Percentiles rank a stretch among this genome's conserved stretches.
Evolutionary conservation across 2,888 invertebrate species (phyloP).

Genomic region (Gari tellinella): DNA sequence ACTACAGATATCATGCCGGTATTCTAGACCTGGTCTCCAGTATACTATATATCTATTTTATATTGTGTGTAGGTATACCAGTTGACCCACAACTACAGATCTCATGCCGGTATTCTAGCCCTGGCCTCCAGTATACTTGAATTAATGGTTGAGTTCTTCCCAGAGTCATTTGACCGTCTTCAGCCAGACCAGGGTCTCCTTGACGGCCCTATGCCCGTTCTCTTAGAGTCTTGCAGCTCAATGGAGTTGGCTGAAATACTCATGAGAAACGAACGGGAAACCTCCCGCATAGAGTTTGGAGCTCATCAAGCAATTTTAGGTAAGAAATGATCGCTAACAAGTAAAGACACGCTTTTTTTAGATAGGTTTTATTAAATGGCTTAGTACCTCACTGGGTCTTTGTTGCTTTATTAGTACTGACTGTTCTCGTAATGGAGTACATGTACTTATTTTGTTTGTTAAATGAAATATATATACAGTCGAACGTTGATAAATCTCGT

Average conservation of each 20-base stretch:
- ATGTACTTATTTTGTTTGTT: too few relatives aligned
- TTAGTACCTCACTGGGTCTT: too few relatives aligned
- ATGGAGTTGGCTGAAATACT: conserved; percentile 72
- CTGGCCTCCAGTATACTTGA: conserved; percentile 78
- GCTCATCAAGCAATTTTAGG: conserved; percentile 81
- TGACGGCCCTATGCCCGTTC: conserved; percentile 76
- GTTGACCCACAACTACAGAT: conserved; percentile 79
- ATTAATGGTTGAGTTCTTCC: conserved; percentile 77
- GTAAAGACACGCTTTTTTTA: too few relatives aligned
- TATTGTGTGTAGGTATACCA: conserved; percentile 67
- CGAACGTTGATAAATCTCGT: too few relatives aligned
- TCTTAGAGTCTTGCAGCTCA: conserved; percentile 77
- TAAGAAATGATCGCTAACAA: too few relatives aligned
- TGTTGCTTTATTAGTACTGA: too few relatives aligned
- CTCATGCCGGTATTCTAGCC: conserved; percentile 79
- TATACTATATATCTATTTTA: too few relatives aligned
- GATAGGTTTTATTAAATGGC: too few relatives aligned
- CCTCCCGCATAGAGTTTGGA: conserved; percentile 81
- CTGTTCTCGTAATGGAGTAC: too few relatives aligned
- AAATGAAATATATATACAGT: too few relatives aligned
- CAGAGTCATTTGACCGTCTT: conserved; percentile 79
- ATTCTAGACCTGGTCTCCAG: too few relatives aligned
- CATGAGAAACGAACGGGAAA: conserved; percentile 73
- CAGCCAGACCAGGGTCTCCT: conserved; percentile 79
- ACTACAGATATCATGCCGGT: too few relatives aligned